Evolutionary conservation across 2,888 invertebrate species (phyloP), one percentile per base, ranked within the genome.

Genomic region (Disparrhopalites patrizii): DNA sequence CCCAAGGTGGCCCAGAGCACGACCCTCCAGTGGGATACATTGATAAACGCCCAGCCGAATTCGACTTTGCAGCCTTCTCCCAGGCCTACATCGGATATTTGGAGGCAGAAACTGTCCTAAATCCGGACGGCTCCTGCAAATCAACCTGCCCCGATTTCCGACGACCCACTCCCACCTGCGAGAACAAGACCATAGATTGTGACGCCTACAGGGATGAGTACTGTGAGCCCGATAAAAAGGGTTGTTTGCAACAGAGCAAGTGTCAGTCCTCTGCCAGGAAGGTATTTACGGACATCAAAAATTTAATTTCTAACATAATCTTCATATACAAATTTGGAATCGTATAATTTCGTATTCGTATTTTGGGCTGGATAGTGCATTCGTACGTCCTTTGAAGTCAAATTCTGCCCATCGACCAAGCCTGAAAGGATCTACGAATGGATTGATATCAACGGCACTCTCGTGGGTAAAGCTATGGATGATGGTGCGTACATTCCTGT

Each of bases 111-210:
- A 43, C 30, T n/a, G 63, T 67, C 15, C 27, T 67, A 18, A 63
- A 67, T 40, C 67, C 67, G 4, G 64, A 67, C n/a, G 67, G 67
- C 2, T 25, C 31, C 13, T 67, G 67, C 25, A 64, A 63, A 18
- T 56, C 56, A n/a, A 67, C 67, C n/a, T 67, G 67, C 31, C 30
- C 57, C 10, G 67, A 67, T 23, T 67, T 57, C 36, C 36, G 28
- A 33, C 43, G 62, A 31, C 67, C 67, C 1, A 28, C 33, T 3
- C 43, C 58, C 1, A 64, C 67, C 2, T 67, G 67, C 47, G 52
- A 50, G 10, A 60, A 64, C 28, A 67, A 67, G 18, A 36, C 58
- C 0, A 33, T 56, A 8, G 63, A 67, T n/a, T 67, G 67, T 54
- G 51, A 30, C 7, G 43, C 18, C 3, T 18, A 25, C 5, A 51